Conservation (phyloP, 2,113 vertebrate species). For the Lagopus leucura region DNA sequence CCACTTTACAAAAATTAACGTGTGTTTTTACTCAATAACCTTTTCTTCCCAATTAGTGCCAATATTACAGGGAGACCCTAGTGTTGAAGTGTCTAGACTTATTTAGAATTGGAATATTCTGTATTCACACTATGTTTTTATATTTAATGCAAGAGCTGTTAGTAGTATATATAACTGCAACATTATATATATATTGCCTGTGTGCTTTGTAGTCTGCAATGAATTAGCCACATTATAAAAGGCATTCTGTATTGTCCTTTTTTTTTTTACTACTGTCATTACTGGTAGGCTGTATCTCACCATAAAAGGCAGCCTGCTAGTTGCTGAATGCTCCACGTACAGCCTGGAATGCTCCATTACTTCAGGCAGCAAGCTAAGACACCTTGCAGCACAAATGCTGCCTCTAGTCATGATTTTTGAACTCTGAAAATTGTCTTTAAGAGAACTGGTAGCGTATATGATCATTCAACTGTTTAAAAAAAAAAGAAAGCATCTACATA, state of each 20-base stretch:
- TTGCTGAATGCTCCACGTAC: neutral
- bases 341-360: slow-evolving; percentile 54
- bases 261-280: slow-evolving; percentile 13
- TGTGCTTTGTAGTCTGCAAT: neutral
- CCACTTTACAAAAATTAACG: neutral
- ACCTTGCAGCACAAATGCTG: slow-evolving; percentile 22
- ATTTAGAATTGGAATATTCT: neutral
- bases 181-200: neutral
- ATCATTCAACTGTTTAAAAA: neutral
- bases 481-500: neutral
- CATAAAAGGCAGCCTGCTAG: slow-evolving; percentile 23
- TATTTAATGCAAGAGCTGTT: neutral
- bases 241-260: slow-evolving; percentile 24
- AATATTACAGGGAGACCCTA: neutral
- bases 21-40: neutral
- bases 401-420: neutral
- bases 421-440: neutral
- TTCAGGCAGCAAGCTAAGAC: slow-evolving; percentile 46
- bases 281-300: slow-evolving; percentile 26
- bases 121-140: neutral
- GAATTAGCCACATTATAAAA: neutral
- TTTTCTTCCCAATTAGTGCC: neutral
- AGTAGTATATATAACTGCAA: neutral
- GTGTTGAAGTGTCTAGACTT: neutral
- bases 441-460: neutral